Conservation (phyloP, 1,140 invertebrate genomes). For the Plodia interpunctella region DNA sequence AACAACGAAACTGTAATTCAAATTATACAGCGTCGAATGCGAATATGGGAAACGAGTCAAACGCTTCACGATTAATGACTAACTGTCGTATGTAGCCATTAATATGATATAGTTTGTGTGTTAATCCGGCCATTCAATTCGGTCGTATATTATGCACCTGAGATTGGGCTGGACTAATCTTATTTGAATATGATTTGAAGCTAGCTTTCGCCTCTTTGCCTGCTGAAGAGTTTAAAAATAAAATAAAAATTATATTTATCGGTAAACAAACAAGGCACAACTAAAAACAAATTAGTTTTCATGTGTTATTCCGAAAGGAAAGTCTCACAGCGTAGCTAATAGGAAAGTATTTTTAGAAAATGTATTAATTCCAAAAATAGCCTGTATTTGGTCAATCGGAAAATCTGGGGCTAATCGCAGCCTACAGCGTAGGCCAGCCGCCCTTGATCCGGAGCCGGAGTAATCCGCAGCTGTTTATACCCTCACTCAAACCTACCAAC, state of each 20-base stretch:
- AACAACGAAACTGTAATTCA: conserved; percentile 42
- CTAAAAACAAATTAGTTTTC: too few species aligned
- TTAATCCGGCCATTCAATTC: neutral
- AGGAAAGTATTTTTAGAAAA: too few species aligned
- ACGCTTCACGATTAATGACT: neutral
- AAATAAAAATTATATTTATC: too few species aligned
- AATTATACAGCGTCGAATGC: conserved; percentile 18
- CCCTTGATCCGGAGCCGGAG: conserved; percentile 1
- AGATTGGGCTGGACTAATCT: neutral
- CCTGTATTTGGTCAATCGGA: conserved; percentile 7
- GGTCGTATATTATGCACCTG: neutral
- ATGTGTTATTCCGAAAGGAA: neutral
- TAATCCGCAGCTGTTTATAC: neutral
- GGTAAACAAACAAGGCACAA: too few species aligned
- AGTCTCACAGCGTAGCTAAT: too few species aligned
- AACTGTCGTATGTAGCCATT: neutral
- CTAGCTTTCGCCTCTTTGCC: too few species aligned
- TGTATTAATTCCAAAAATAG: neutral
- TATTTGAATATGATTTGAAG: neutral
- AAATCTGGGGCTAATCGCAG: neutral
- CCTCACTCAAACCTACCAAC: neutral
- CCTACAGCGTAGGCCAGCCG: neutral
- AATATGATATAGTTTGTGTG: neutral
- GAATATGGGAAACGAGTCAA: conserved; percentile 9
- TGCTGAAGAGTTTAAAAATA: too few species aligned